phyloP scores from a whole-genome alignment of 2,888 invertebrate genomes.

The Deilephila porcellus region DNA sequence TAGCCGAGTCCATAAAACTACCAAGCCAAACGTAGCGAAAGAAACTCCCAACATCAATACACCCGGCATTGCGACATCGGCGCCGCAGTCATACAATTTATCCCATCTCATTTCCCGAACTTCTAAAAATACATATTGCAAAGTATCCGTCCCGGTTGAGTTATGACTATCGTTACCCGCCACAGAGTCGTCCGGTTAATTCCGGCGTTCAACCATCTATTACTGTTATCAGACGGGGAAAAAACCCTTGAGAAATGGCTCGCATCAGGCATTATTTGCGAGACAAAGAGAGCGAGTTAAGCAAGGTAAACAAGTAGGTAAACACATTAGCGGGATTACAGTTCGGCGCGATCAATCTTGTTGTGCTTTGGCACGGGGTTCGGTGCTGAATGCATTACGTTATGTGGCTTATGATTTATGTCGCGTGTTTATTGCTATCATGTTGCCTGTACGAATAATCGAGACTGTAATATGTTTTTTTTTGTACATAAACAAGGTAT shows the following conservation, averaged over 20 bases:
- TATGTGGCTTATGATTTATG: not conserved
- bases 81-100: constrained; percentile 29
- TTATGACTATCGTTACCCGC: constrained; percentile 52
- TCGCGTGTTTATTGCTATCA: not conserved
- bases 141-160: constrained; percentile 40
- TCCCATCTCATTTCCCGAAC: constrained; percentile 33
- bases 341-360: constrained; percentile 63
- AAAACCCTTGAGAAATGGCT: constrained; percentile 61
- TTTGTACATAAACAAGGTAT: not conserved
- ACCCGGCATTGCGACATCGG: not conserved
- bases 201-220: constrained; percentile 60
- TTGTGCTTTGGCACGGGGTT: constrained; percentile 4
- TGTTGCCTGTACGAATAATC: not conserved
- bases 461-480: not conserved
- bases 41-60: not conserved
- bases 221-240: constrained; percentile 65
- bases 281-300: constrained; percentile 61
- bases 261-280: constrained; percentile 61
- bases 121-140: constrained; percentile 29
- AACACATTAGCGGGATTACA: constrained; percentile 77
- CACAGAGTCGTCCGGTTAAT: constrained; percentile 57
- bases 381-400: not conserved
- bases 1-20: not conserved
- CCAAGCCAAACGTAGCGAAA: not conserved
- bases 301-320: constrained; percentile 69